These are phyloP conservation scores for Eulemur mongoz DNA, from an alignment of 2,797 vertebrate species.

Conservation along the genomic window DNA sequence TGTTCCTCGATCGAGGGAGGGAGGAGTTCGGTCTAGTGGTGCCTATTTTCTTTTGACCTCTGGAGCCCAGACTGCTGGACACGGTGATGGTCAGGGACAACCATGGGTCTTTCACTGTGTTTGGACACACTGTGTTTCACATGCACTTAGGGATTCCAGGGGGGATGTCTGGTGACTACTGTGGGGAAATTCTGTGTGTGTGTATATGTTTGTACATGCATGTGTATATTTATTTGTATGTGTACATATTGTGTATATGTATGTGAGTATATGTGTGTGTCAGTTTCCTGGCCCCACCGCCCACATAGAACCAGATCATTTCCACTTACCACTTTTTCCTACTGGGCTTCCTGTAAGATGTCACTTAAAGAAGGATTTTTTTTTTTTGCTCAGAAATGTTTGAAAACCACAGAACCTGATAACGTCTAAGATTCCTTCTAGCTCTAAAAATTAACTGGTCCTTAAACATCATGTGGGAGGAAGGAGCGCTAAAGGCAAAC, in stretches of 20 bases:
- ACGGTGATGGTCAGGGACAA: neutral
- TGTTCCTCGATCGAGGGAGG: neutral
- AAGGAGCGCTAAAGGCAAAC: neutral
- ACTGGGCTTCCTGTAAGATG: conserved; percentile 6
- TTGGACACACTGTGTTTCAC: neutral
- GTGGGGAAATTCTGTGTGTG: neutral
- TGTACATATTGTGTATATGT: neutral
- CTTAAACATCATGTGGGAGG: neutral
- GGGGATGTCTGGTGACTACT: neutral
- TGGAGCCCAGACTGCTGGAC: neutral
- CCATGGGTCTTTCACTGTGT: neutral
- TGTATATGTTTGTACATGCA: accelerated
- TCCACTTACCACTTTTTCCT: conserved; percentile 22
- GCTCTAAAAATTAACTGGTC: conserved; percentile 48
- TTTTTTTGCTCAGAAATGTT: conserved; percentile 24
- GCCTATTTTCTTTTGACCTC: neutral
- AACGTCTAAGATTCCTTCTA: conserved; percentile 5
- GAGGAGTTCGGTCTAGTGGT: neutral
- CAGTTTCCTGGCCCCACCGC: neutral
- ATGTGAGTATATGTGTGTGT: neutral
- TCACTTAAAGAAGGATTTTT: conserved; percentile 33
- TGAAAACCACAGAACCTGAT: conserved; percentile 56
- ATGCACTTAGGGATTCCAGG: neutral
- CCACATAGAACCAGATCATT: neutral
- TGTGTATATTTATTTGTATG: neutral